Conservation (phyloP, 2,113 vertebrate species). For the Pygoscelis adeliae region DNA sequence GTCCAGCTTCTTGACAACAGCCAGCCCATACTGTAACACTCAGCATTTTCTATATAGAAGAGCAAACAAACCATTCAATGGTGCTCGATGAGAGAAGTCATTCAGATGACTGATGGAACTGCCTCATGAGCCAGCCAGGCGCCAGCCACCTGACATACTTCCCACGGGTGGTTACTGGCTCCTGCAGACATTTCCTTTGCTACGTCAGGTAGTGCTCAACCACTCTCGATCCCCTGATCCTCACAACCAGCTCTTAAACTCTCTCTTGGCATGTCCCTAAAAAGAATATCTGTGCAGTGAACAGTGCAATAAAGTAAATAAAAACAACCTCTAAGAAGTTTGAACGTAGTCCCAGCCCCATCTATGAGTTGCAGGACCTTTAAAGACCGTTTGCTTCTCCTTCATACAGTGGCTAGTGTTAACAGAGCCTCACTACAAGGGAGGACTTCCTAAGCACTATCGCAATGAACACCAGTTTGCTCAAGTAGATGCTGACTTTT, state of each 20-base stretch:
- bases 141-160: not conserved
- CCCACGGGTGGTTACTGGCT: not conserved
- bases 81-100: not conserved
- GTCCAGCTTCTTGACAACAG: not conserved
- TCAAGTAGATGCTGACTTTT: not conserved
- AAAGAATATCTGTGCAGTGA: not conserved
- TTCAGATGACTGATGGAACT: not conserved
- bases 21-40: not conserved
- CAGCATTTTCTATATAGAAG: not conserved
- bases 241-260: not conserved
- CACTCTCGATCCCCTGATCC: not conserved
- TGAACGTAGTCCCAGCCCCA: not conserved
- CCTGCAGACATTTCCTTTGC: not conserved
- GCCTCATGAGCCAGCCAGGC: not conserved
- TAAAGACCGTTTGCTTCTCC: not conserved
- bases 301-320: not conserved
- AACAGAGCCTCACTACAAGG: not conserved
- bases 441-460: not conserved
- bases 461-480: not conserved
- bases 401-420: not conserved
- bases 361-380: not conserved
- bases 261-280: not conserved
- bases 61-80: not conserved
- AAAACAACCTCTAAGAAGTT: not conserved
- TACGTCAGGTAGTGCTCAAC: not conserved